Evolutionary conservation across 2,113 vertebrate genomes (phyloP).

Genomic region (Ceyx cyanopectus): DNA sequence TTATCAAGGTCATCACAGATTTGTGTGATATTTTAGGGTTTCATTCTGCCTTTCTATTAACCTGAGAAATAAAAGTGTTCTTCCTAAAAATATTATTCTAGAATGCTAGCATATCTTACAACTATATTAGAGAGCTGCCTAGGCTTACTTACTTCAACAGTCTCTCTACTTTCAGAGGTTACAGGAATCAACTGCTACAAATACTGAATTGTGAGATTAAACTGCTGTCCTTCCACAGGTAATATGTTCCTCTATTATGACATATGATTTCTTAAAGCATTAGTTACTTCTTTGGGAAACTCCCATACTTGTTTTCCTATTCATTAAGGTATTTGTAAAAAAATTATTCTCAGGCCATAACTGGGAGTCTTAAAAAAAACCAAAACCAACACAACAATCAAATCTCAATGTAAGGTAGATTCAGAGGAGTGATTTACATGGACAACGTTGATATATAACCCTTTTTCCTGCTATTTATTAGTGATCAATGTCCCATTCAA

Average conservation of each 20-base stretch:
- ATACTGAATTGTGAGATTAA: background rate
- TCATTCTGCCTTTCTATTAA: conserved; percentile 2
- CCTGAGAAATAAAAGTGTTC: background rate
- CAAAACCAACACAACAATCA: rapidly evolving
- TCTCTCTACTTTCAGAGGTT: background rate
- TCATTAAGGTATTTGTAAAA: background rate
- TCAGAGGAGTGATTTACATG: background rate
- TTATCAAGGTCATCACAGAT: conserved; percentile 2
- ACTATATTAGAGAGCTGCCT: background rate
- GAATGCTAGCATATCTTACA: background rate
- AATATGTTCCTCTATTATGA: background rate
- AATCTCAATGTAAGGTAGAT: background rate
- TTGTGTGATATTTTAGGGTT: background rate
- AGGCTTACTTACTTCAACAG: background rate
- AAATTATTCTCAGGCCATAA: background rate
- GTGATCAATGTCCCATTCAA: background rate
- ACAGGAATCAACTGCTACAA: background rate
- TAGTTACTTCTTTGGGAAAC: background rate
- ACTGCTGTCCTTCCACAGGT: background rate
- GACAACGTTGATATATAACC: background rate
- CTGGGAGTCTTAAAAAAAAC: background rate
- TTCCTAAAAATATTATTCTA: background rate
- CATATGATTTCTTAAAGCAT: background rate
- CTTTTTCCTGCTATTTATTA: background rate
- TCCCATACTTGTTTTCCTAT: background rate